Evolutionary conservation across 2,797 vertebrate genomes (phyloP).

Genomic region (Mormyrus proboscirostris): DNA sequence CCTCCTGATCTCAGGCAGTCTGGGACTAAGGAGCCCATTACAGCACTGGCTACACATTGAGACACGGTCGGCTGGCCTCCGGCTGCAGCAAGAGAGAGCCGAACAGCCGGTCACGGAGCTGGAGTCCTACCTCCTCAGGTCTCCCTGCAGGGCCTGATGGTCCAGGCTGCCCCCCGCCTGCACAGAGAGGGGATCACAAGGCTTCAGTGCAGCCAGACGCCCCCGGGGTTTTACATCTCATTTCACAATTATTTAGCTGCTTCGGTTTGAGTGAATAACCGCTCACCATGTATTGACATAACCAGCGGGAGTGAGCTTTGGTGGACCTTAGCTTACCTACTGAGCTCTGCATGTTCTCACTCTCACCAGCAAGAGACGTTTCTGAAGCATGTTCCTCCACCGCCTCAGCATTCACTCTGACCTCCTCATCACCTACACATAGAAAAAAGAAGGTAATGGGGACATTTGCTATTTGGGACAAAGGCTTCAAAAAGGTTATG

Average conservation of each 20-base stretch:
- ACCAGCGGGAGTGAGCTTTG: background rate
- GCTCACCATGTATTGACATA: background rate
- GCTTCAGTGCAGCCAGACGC: background rate
- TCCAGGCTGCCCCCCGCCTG: constrained; percentile 39
- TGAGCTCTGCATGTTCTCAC: constrained; percentile 22
- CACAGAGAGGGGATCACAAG: constrained; percentile 10
- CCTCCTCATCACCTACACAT: constrained; percentile 23
- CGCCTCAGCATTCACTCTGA: constrained; percentile 8
- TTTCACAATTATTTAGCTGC: background rate
- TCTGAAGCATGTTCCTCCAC: constrained; percentile 11
- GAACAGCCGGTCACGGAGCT: background rate
- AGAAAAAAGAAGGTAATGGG: constrained; percentile 3
- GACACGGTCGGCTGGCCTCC: background rate
- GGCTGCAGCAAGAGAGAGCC: background rate
- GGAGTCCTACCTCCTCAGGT: background rate
- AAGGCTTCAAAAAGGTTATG: background rate
- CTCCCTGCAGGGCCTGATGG: background rate
- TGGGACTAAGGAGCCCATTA: background rate
- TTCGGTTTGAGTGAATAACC: background rate
- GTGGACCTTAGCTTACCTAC: constrained; percentile 28
- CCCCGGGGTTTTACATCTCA: background rate
- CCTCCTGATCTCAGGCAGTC: background rate
- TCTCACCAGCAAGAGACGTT: background rate
- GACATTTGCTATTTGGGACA: background rate
- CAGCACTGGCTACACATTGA: background rate